These are phyloP conservation scores for Enteromius mattozi DNA, from an alignment of 2,797 vertebrate genomes.

Conservation along the genomic window DNA sequence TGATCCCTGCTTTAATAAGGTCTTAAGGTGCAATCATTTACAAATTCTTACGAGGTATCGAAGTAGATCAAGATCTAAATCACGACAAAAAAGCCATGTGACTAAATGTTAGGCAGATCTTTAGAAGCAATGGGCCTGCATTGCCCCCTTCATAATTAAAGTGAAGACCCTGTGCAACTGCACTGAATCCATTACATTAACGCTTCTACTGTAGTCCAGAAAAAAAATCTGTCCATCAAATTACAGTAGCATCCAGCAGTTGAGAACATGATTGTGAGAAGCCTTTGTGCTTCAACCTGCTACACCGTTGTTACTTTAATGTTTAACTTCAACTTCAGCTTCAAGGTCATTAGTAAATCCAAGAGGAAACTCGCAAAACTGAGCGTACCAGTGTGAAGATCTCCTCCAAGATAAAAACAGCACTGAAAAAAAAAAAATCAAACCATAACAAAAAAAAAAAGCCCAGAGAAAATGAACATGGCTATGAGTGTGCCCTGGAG, in stretches of 20 bases:
- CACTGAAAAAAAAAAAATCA: constrained; percentile 40
- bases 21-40: constrained; percentile 37
- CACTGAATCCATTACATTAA: constrained; percentile 36
- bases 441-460: constrained; percentile 48
- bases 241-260: not conserved
- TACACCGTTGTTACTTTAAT: not conserved
- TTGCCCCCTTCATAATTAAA: constrained; percentile 22
- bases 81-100: constrained; percentile 29
- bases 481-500: constrained; percentile 58
- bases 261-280: not conserved
- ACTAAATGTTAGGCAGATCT: constrained; percentile 32
- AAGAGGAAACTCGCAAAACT: not conserved
- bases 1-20: constrained; percentile 53
- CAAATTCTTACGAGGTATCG: constrained; percentile 34
- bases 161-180: constrained; percentile 26
- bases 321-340: not conserved
- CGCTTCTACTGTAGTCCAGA: constrained; percentile 10
- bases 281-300: not conserved
- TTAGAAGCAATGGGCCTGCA: constrained; percentile 38
- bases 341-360: not conserved
- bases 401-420: constrained; percentile 5
- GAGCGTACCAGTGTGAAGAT: not conserved
- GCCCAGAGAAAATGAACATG: constrained; percentile 54
- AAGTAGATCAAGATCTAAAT: constrained; percentile 30
- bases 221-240: not conserved